phyloP scores from a whole-genome alignment of 2,113 vertebrate genomes.

The Sciurus niger region DNA sequence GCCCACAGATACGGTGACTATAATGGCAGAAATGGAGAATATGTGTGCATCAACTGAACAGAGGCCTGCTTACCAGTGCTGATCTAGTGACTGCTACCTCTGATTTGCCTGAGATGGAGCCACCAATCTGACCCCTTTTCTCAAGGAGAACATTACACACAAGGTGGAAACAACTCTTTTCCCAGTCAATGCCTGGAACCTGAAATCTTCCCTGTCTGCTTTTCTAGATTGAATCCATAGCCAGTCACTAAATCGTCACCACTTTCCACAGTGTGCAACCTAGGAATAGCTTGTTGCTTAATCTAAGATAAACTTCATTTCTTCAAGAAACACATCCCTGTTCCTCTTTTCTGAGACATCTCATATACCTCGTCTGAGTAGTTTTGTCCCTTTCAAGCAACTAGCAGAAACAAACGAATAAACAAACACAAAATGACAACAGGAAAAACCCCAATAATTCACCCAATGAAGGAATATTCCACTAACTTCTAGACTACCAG shows the following conservation, averaged over 20 bases:
- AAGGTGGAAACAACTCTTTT: neutral
- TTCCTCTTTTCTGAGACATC: neutral
- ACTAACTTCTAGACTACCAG: neutral
- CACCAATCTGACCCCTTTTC: neutral
- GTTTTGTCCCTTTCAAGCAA: neutral
- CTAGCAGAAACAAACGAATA: neutral
- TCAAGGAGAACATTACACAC: neutral
- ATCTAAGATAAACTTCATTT: neutral
- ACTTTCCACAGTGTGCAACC: neutral
- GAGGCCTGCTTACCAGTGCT: neutral
- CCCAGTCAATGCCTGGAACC: neutral
- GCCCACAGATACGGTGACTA: neutral
- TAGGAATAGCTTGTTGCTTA: neutral
- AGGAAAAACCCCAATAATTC: neutral
- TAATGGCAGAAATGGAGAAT: neutral
- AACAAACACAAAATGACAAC: neutral
- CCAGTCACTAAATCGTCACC: neutral
- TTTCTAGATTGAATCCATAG: no score
- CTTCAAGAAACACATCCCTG: neutral
- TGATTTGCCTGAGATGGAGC: neutral
- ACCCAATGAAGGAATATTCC: neutral
- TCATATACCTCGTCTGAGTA: neutral
- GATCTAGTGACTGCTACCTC: no score
- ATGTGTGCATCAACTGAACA: accelerated
- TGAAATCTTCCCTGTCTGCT: neutral